These are phyloP conservation scores for Scolopax rusticola DNA, from an alignment of 2,797 vertebrate genomes.

Conservation along the genomic window DNA sequence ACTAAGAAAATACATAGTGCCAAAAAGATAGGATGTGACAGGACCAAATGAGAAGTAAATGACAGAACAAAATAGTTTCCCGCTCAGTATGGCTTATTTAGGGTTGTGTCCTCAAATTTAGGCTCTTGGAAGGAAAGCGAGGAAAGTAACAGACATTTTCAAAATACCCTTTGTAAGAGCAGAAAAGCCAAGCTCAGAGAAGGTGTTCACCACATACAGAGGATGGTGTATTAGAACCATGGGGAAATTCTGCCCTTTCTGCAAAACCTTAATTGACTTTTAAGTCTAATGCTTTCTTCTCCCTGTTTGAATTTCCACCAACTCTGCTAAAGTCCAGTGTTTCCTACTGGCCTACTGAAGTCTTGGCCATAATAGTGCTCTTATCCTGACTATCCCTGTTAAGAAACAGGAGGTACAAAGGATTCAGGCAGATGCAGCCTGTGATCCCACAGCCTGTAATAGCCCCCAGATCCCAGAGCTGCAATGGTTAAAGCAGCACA, in stretches of 20 bases:
- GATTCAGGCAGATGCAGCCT: not conserved
- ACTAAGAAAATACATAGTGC: constrained; percentile 47
- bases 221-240: not conserved
- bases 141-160: not conserved
- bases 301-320: not conserved
- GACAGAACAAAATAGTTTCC: constrained; percentile 25
- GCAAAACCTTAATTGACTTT: not conserved
- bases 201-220: not conserved
- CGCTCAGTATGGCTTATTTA: not conserved
- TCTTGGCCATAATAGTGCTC: not conserved
- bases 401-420: not conserved
- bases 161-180: not conserved
- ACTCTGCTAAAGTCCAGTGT: not conserved
- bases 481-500: not conserved
- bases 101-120: not conserved
- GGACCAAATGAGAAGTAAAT: constrained; percentile 28
- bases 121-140: not conserved
- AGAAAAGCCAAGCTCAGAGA: not conserved
- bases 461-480: not conserved
- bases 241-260: not conserved
- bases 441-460: not conserved
- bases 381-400: not conserved
- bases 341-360: not conserved
- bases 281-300: not conserved
- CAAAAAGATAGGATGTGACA: constrained; percentile 40